Conservation (phyloP, 2,113 vertebrate genomes). For the Synchiropus splendidus region DNA sequence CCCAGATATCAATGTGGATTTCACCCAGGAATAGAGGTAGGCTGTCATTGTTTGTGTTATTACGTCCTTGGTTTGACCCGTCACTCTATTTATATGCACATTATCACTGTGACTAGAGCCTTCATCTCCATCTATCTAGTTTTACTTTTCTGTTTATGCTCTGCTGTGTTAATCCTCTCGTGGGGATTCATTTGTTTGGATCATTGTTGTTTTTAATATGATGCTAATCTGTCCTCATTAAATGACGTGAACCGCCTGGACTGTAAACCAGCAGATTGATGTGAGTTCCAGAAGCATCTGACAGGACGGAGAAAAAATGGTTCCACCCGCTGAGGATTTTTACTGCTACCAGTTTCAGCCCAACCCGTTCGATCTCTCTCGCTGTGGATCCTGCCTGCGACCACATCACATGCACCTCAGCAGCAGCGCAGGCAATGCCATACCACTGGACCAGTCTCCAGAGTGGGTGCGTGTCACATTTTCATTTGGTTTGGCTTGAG, state of each 20-base stretch:
- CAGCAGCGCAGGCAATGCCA: neutral
- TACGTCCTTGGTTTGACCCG: too few relatives aligned
- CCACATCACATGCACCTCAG: slow-evolving; percentile 50
- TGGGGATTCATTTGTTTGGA: slow-evolving; percentile 14
- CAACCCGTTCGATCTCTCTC: slow-evolving; percentile 54
- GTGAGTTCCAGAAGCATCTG: too few relatives aligned
- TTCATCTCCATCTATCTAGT: too few relatives aligned
- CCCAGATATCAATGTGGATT: too few relatives aligned
- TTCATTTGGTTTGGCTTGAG: neutral
- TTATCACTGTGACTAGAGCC: too few relatives aligned
- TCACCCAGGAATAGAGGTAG: too few relatives aligned
- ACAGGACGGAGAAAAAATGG: too few relatives aligned
- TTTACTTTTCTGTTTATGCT: too few relatives aligned
- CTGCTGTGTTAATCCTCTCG: neutral
- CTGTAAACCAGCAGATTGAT: too few relatives aligned
- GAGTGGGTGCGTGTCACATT: slow-evolving; percentile 20
- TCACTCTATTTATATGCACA: too few relatives aligned
- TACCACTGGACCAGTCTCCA: neutral
- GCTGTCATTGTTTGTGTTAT: too few relatives aligned
- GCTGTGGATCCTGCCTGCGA: slow-evolving; percentile 44
- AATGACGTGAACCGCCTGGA: too few relatives aligned
- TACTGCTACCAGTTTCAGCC: slow-evolving; percentile 47
- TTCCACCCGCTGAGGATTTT: slow-evolving; percentile 34
- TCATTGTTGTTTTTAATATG: slow-evolving; percentile 20
- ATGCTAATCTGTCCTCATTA: slow-evolving; percentile 6